phyloP scores from a whole-genome alignment of 2,888 invertebrate species.

The Mythimna pallens region DNA sequence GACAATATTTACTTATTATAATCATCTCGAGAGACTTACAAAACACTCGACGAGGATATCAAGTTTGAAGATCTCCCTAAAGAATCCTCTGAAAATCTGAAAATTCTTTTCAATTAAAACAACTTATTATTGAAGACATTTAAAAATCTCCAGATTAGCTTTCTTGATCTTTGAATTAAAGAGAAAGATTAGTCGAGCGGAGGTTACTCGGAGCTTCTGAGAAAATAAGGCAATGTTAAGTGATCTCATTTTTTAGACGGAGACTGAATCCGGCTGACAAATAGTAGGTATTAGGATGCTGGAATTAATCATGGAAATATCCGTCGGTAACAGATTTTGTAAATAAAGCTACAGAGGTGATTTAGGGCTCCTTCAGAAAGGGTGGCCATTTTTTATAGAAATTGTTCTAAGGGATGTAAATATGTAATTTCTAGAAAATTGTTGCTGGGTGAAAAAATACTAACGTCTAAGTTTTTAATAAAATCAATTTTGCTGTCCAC shows the following conservation, averaged over 20 bases:
- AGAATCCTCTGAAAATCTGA: neutral
- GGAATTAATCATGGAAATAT: slow-evolving; percentile 41
- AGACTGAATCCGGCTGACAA: slow-evolving; percentile 16
- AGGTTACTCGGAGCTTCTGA: slow-evolving; percentile 12
- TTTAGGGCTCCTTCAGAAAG: neutral
- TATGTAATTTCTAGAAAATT: neutral
- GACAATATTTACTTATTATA: neutral
- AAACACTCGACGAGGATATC: neutral
- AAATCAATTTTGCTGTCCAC: too few species aligned
- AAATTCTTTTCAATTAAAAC: slow-evolving; percentile 47
- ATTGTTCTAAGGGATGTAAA: neutral
- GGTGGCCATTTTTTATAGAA: neutral
- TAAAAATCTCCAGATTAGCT: slow-evolving; percentile 46
- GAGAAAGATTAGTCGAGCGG: slow-evolving; percentile 37
- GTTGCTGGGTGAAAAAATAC: neutral
- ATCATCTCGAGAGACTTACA: neutral
- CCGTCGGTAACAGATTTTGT: slow-evolving; percentile 10
- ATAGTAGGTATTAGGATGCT: slow-evolving; percentile 33
- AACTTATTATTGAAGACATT: slow-evolving; percentile 42
- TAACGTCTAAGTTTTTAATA: too few species aligned
- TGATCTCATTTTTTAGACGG: slow-evolving; percentile 45
- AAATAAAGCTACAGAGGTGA: slow-evolving; percentile 9
- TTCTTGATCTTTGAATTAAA: slow-evolving; percentile 61
- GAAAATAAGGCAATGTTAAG: slow-evolving; percentile 47
- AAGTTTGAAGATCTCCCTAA: slow-evolving; percentile 4